Base-by-base conservation (phyloP, 2,113 vertebrate genomes). In the Chaetura pelagica region DNA sequence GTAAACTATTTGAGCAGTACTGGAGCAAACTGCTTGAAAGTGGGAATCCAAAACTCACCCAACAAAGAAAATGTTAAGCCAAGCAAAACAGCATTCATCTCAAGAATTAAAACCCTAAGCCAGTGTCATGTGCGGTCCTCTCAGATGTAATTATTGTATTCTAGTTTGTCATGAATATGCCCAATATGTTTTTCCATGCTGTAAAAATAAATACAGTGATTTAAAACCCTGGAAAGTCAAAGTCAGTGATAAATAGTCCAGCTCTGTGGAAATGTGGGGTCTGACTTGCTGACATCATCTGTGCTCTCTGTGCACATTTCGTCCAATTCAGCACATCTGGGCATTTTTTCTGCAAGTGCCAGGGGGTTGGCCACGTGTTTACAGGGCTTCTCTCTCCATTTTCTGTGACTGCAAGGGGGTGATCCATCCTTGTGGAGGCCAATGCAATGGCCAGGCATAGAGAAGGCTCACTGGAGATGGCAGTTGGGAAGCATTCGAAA, bases 1-100 rank as follows among this genome's bases (percentile, higher is more conserved):
- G 57, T 94, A 96, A 97, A 91, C 80, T 94, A 7, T 94, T 95
- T 96, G 96, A 97, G 92, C 87, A 95, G 87, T 95, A 96, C 71
- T 59, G 79, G 91, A 93, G 85, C 81, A 95, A 96, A 62, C 89
- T 96, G 88, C 93, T 96, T 87, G 87, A 94, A 96, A 97, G 87
- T 93, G 90, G 91, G 89, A 94, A 94, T 85, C 87, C 87, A 97
- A 96, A 96, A 96, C 24, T 85, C 57, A 73, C n/a, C 21, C 46
- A 78, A 62, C 77, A 83, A 78, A 46, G 40, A 74, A 67, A 73
- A 61, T 34, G 34, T 84, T 63, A 74, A 51, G 49, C 58, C 75
- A 77, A 62, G 38, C 15, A 63, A 76, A 90, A 77, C 34, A 80
- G n/a, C 68, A 69, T 82, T 74, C 23, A 83, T 68, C 46, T 89